Evolutionary conservation across 2,797 vertebrate genomes (phyloP), one percentile per base, ranked within the genome.

Genomic region (Aplochiton taeniatus): DNA sequence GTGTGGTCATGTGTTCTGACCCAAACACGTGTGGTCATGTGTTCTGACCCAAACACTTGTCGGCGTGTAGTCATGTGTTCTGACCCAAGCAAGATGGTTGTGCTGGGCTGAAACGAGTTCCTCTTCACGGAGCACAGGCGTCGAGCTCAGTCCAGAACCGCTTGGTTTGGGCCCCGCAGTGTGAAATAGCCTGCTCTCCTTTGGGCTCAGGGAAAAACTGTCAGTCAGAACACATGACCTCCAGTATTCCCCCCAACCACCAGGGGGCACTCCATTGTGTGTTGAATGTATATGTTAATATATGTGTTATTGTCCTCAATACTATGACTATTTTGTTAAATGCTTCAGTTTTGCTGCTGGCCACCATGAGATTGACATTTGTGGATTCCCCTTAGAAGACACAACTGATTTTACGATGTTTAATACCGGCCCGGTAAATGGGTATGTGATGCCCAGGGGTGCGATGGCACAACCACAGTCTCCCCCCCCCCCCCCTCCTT

Each of bases 351-450:
- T 68, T 59, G 71, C 72, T 80, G 77, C 77, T 66, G 73, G 74
- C 66, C 79, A 48, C 65, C 50, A 60, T 62, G 68, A 73, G 65
- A 73, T 80, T 73, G 72, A 65, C 73, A 57, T 72, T 68, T 61
- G 11, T n/a, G 43, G 11, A 43, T n/a, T 1, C 51, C n/a, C 16
- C 13, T 4, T 45, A 54, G 14, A 31, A 45, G 13, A 31, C 44
- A 8, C 31, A 31, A 31, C 31, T 6, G 2, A 6, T 31, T 31
- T 31, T 31, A 6, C 31, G 6, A 31, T 31, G 31, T 6, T 2
- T 55, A 20, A 20, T 20, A 18, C 20, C 53, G 41, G 41, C 41
- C 53, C 4, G 13, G 53, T 31, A 20, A 14, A 31, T 31, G 41
- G 12, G 53, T 20, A 14, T 55, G 12, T n/a, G 53, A 20, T 13